phyloP scores from a whole-genome alignment of 2,113 vertebrate species.

The Hippocampus zosterae region DNA sequence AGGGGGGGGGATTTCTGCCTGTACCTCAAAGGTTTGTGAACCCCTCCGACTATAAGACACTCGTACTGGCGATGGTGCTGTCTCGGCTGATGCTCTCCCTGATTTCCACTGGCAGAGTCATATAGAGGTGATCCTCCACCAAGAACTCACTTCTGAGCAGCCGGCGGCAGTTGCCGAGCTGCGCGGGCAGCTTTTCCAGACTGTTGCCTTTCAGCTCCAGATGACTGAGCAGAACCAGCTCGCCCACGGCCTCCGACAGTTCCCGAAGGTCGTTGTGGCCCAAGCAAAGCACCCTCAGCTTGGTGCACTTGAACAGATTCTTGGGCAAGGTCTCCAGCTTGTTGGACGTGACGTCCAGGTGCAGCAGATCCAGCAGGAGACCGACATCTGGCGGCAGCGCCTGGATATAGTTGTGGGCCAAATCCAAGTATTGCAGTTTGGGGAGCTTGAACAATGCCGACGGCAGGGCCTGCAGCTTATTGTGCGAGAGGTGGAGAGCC shows the following conservation, averaged over 20 bases:
- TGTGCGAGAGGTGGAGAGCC: slow-evolving; percentile 89
- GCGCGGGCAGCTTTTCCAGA: slow-evolving; percentile 84
- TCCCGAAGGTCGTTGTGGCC: slow-evolving; percentile 85
- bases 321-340: slow-evolving; percentile 88
- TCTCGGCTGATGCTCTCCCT: slow-evolving; percentile 90
- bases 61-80: slow-evolving; percentile 76
- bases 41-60: slow-evolving; percentile 74
- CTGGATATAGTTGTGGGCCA: slow-evolving; percentile 85
- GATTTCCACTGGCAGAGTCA: slow-evolving; percentile 85
- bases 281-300: slow-evolving; percentile 89
- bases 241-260: slow-evolving; percentile 84
- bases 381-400: slow-evolving; percentile 84
- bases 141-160: slow-evolving; percentile 83
- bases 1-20: background rate
- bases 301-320: slow-evolving; percentile 87
- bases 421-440: slow-evolving; percentile 89
- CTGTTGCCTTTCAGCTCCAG: slow-evolving; percentile 94
- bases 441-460: slow-evolving; percentile 85
- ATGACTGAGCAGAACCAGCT: slow-evolving; percentile 85
- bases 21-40: background rate
- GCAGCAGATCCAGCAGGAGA: slow-evolving; percentile 87
- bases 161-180: slow-evolving; percentile 83
- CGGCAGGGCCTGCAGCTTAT: slow-evolving; percentile 90
- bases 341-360: slow-evolving; percentile 89
- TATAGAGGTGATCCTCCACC: slow-evolving; percentile 95